These are phyloP conservation scores for Lapara coniferarum DNA, from an alignment of 2,888 invertebrate species.

Conservation along the genomic window DNA sequence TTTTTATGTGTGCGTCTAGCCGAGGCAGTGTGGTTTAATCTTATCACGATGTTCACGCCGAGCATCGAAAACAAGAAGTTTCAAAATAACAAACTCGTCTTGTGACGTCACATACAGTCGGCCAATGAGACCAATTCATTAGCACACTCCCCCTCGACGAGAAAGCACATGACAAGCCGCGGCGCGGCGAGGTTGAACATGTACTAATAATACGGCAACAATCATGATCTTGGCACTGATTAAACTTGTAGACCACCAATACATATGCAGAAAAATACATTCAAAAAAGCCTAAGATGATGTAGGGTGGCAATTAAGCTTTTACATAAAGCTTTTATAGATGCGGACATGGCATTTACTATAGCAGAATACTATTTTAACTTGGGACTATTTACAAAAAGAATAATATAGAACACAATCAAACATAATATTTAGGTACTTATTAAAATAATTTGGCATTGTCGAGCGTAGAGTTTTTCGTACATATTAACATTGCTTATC, in stretches of 20 bases:
- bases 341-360: neutral
- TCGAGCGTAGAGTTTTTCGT: neutral
- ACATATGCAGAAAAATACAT: conserved; percentile 30
- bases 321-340: neutral
- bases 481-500: conserved; percentile 17
- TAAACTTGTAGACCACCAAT: conserved; percentile 22
- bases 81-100: conserved; percentile 61
- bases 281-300: conserved; percentile 40
- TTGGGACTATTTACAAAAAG: neutral
- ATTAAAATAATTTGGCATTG: neutral
- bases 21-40: conserved; percentile 50
- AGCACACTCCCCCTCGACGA: conserved; percentile 70
- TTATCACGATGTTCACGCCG: conserved; percentile 62
- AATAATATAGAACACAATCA: no score
- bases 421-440: no score
- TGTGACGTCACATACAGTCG: conserved; percentile 61
- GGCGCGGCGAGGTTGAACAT: conserved; percentile 57
- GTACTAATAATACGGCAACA: conserved; percentile 45
- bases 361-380: neutral
- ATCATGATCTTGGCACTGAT: conserved; percentile 44
- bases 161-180: conserved; percentile 55
- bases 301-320: conserved; percentile 40
- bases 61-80: conserved; percentile 55
- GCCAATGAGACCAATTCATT: conserved; percentile 60
- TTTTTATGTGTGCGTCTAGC: conserved; percentile 60